Conservation (phyloP, 2,888 invertebrate genomes). For the Idaea biselata region DNA sequence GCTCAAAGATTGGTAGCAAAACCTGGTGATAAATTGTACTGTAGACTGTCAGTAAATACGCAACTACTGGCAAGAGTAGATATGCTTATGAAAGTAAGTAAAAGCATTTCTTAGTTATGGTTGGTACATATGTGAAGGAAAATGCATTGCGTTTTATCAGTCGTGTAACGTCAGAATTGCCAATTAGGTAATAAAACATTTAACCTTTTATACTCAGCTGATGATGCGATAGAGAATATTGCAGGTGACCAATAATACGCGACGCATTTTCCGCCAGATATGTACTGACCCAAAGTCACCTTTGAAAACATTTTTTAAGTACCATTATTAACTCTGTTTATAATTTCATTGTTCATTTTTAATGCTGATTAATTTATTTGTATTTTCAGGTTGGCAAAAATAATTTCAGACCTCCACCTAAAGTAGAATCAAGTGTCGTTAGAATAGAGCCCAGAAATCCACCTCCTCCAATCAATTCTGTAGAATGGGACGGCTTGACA, state of each 20-base stretch:
- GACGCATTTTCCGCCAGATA: too few species aligned
- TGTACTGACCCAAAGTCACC: too few species aligned
- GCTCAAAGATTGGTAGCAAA: slow-evolving; percentile 97
- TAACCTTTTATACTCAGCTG: too few species aligned
- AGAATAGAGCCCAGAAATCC: slow-evolving; percentile 98
- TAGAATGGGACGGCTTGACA: slow-evolving; percentile 99
- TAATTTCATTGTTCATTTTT: neutral
- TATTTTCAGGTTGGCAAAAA: slow-evolving; percentile 92
- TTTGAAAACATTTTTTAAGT: too few species aligned
- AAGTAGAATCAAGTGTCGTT: slow-evolving; percentile 99
- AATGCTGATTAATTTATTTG: slow-evolving; percentile 19
- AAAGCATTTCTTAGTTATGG: slow-evolving; percentile 6
- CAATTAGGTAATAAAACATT: too few species aligned
- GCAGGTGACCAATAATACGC: too few species aligned
- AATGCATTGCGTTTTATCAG: too few species aligned
- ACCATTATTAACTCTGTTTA: too few species aligned
- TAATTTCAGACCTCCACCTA: slow-evolving; percentile 98
- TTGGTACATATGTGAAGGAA: too few species aligned
- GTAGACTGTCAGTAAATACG: slow-evolving; percentile 97
- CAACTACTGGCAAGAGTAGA: slow-evolving; percentile 97
- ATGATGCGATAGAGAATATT: too few species aligned
- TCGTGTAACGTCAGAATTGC: too few species aligned
- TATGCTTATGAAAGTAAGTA: slow-evolving; percentile 93
- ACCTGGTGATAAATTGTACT: slow-evolving; percentile 98
- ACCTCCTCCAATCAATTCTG: slow-evolving; percentile 96